Evolutionary conservation across 2,888 invertebrate genomes (phyloP).

Genomic region (Malachius bipustulatus): DNA sequence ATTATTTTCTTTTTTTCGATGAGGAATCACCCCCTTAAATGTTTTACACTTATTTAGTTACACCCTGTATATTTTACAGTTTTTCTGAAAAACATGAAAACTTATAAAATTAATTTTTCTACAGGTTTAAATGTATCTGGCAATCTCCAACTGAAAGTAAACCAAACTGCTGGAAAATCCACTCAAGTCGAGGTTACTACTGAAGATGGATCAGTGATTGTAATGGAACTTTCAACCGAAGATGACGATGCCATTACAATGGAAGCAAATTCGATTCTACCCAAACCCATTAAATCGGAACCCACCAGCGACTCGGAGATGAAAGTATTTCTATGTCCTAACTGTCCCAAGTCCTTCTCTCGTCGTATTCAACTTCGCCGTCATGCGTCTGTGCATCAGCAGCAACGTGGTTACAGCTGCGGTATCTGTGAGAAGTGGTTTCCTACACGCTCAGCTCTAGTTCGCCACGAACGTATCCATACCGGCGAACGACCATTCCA

Average conservation of each 20-base stretch:
- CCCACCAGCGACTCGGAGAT: conserved; percentile 34
- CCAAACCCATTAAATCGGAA: conserved; percentile 11
- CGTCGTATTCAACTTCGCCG: conserved; percentile 47
- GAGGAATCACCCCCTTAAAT: too few species aligned
- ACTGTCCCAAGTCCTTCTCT: conserved; percentile 52
- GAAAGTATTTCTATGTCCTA: conserved; percentile 45
- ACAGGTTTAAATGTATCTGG: conserved; percentile 30
- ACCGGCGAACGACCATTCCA: conserved; percentile 46
- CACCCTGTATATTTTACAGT: too few species aligned
- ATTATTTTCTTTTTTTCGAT: too few species aligned
- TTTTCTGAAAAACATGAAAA: too few species aligned
- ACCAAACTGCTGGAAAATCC: conserved; percentile 30
- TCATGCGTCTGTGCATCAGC: conserved; percentile 49
- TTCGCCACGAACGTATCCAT: conserved; percentile 58
- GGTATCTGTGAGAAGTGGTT: conserved; percentile 56
- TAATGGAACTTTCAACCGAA: conserved; percentile 37
- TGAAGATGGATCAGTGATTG: conserved; percentile 38
- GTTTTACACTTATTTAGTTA: too few species aligned
- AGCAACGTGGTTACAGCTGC: conserved; percentile 44
- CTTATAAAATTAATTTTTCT: too few species aligned
- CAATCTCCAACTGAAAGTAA: conserved; percentile 34
- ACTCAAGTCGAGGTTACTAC: conserved; percentile 38
- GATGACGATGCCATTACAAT: conserved; percentile 25
- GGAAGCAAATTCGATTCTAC: conserved; percentile 7
- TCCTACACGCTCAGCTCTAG: conserved; percentile 53